phyloP scores from a whole-genome alignment of 2,113 vertebrate species.

The Macrotis lagotis region DNA sequence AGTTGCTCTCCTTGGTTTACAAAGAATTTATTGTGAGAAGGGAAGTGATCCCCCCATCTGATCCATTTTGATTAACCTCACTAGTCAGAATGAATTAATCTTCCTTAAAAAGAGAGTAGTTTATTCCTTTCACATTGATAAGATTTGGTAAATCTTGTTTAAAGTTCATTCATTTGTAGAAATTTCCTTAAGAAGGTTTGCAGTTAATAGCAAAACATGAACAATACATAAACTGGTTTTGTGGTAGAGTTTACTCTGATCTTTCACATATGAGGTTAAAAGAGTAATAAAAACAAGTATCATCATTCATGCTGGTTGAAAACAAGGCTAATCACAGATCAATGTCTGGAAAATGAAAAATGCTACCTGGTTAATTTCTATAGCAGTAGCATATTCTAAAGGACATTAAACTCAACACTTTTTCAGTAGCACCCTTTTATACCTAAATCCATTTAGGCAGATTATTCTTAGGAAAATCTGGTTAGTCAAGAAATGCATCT shows the following conservation, averaged over 20 bases:
- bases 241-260: constrained; percentile 6
- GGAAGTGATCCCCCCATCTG: fast-evolving
- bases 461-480: constrained; percentile 64
- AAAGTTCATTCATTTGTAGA: constrained; percentile 31
- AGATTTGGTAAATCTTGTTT: neutral
- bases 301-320: constrained; percentile 36
- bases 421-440: constrained; percentile 4
- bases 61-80: constrained; percentile 19
- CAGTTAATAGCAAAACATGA: neutral
- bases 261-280: constrained; percentile 41
- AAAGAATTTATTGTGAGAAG: neutral
- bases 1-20: neutral
- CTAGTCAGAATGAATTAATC: neutral
- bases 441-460: constrained; percentile 54
- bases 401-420: neutral
- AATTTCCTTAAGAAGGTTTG: constrained; percentile 16
- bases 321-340: constrained; percentile 34
- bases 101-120: neutral
- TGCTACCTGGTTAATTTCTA: constrained; percentile 43
- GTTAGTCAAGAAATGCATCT: constrained; percentile 30
- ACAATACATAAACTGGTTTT: constrained; percentile 15
- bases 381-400: neutral
- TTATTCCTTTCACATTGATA: neutral
- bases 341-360: constrained; percentile 41
- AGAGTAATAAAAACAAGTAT: constrained; percentile 31